Base-by-base conservation (phyloP, 2,888 invertebrate genomes). In the Encarsia formosa region DNA sequence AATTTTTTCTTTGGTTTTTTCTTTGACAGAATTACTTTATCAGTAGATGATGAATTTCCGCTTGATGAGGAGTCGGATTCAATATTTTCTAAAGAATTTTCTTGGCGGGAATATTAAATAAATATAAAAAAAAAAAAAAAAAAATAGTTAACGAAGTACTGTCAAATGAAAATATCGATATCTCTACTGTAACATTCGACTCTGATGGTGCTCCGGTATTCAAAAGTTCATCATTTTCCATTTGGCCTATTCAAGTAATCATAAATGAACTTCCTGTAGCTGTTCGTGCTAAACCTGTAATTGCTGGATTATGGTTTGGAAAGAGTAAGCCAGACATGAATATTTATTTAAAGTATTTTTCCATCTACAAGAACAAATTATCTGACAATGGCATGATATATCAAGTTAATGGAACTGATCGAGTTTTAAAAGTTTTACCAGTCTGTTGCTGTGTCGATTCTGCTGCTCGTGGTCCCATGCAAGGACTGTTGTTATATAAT, bases 241-340 rank as follows among this genome's bases (percentile, higher is more conserved):
- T 58, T 11, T 59, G 56, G 58, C 56, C 58, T n/a, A 58, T 59
- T 23, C 53, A 51, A 18, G 9, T 56, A 31, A 49, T 50, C 32
- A 23, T 54, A 3, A 59, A 58, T 41, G 59, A 59, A 44, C 11
- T 55, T 38, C 56, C 59, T 41, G 37, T 42, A 34, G 15, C 50
- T 32, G 40, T 42, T 9, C 34, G 54, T 19, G 37, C 41, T 26
- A 39, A 43, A 43, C n/a, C 41, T n/a, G n/a, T n/a, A n/a, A n/a
- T n/a, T n/a, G n/a, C n/a, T n/a, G n/a, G n/a, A n/a, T n/a, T n/a
- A n/a, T n/a, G n/a, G n/a, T n/a, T n/a, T n/a, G n/a, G n/a, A n/a
- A n/a, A n/a, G n/a, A n/a, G n/a, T n/a, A n/a, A n/a, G n/a, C n/a
- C n/a, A n/a, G n/a, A n/a, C n/a, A n/a, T n/a, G n/a, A n/a, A n/a